Percentiles rank a stretch among this genome's conserved stretches.
These are phyloP conservation scores for Chelonia mydas DNA, from an alignment of 2,797 vertebrate species.

Conservation along the genomic window DNA sequence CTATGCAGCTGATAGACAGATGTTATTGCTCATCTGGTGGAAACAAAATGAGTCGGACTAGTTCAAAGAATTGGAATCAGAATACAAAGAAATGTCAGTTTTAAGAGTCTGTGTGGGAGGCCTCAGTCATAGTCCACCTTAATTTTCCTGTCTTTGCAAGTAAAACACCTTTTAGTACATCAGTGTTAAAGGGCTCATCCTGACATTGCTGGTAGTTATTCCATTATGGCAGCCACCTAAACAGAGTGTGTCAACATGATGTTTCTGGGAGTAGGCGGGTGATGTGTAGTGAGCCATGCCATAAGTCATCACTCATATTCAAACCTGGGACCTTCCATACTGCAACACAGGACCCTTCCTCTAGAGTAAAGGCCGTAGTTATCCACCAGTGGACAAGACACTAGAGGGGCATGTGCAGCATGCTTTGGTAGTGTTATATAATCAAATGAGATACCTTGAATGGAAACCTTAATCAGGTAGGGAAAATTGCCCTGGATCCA, in stretches of 20 bases:
- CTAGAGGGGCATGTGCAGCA: neutral
- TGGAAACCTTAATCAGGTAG: neutral
- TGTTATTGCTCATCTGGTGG: neutral
- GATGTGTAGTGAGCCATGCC: neutral
- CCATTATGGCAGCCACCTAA: neutral
- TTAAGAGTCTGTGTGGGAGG: neutral
- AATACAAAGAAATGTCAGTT: neutral
- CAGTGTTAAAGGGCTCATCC: neutral
- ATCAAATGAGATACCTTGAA: neutral
- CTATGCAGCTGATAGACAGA: slow-evolving; percentile 13
- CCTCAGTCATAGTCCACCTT: neutral
- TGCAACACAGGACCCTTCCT: neutral
- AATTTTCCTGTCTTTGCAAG: slow-evolving; percentile 12
- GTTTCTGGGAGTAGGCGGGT: neutral
- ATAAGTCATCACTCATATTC: neutral
- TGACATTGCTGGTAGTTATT: neutral
- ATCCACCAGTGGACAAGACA: neutral
- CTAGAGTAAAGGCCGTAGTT: neutral
- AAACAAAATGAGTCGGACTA: slow-evolving; percentile 30
- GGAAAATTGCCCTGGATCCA: neutral
- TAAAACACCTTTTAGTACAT: slow-evolving; percentile 31
- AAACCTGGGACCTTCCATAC: neutral
- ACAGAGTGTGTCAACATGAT: neutral
- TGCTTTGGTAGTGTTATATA: neutral
- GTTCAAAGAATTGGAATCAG: neutral